phyloP scores from a whole-genome alignment of 2,888 invertebrate genomes.

The Carabus problematicus region DNA sequence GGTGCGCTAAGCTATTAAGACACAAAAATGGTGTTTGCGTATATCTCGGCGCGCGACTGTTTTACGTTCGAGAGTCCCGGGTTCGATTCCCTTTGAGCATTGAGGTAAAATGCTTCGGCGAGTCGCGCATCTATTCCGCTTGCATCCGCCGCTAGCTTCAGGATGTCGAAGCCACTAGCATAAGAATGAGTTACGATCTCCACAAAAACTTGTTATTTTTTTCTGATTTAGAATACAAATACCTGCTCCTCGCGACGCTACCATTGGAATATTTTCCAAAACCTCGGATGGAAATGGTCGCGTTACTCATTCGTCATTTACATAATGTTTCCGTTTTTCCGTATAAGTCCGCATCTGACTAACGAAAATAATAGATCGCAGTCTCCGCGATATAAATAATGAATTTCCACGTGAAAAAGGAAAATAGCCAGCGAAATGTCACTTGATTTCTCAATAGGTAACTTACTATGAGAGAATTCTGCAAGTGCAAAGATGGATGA shows the following conservation, averaged over 20 bases:
- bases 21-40: constrained; percentile 54
- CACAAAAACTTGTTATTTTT: constrained; percentile 33
- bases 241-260: constrained; percentile 17
- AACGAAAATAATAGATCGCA: constrained; percentile 18
- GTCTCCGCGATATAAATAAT: background rate
- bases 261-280: constrained; percentile 1
- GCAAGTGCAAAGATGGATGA: too few species aligned
- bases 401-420: background rate
- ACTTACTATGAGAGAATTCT: too few species aligned
- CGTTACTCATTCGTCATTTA: constrained; percentile 32
- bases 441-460: background rate
- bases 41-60: constrained; percentile 26
- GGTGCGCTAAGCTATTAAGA: constrained; percentile 53
- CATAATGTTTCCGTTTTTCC: constrained; percentile 27
- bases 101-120: too few species aligned
- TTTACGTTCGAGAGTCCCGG: constrained; percentile 15
- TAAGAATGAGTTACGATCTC: constrained; percentile 33
- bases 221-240: constrained; percentile 35
- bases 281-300: background rate
- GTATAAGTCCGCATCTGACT: constrained; percentile 15
- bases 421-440: background rate
- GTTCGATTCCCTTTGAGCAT: background rate
- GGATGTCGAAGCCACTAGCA: constrained; percentile 23
- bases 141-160: background rate
- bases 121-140: too few species aligned